phyloP scores from a whole-genome alignment of 2,888 invertebrate genomes.

The Tholera decimalis region DNA sequence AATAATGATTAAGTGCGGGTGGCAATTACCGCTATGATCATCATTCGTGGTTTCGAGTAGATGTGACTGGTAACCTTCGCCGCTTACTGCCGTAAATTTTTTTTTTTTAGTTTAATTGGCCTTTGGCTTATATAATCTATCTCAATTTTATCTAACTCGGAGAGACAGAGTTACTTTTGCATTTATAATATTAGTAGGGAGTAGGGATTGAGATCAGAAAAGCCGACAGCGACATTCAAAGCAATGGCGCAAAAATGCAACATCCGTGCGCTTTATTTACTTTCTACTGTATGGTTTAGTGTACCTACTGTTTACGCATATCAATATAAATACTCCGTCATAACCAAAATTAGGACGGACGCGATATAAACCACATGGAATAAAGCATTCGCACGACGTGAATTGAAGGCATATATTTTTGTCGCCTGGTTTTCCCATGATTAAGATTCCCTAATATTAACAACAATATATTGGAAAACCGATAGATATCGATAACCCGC shows the following conservation, averaged over 20 bases:
- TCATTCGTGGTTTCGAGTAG: too few relatives aligned
- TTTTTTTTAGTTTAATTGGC: too few relatives aligned
- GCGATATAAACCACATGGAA: background rate
- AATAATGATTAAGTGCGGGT: background rate
- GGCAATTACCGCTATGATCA: background rate
- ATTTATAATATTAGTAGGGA: too few relatives aligned
- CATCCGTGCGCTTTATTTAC: slow-evolving; percentile 6
- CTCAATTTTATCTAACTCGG: too few relatives aligned
- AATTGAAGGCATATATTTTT: background rate
- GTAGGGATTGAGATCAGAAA: background rate
- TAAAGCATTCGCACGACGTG: background rate
- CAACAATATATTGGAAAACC: too few relatives aligned
- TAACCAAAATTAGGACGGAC: background rate
- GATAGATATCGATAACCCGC: too few relatives aligned
- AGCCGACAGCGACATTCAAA: background rate
- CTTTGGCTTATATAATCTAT: too few relatives aligned
- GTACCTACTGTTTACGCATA: background rate
- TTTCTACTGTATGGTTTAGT: slow-evolving; percentile 2
- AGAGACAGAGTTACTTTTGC: too few relatives aligned
- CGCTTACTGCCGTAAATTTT: background rate
- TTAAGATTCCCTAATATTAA: too few relatives aligned
- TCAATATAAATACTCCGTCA: slow-evolving; percentile 10
- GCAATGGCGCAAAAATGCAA: background rate
- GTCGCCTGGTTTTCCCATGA: background rate
- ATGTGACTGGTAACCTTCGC: background rate